Conservation (phyloP, 2,797 vertebrate genomes). For the Leucoraja ocellata region DNA sequence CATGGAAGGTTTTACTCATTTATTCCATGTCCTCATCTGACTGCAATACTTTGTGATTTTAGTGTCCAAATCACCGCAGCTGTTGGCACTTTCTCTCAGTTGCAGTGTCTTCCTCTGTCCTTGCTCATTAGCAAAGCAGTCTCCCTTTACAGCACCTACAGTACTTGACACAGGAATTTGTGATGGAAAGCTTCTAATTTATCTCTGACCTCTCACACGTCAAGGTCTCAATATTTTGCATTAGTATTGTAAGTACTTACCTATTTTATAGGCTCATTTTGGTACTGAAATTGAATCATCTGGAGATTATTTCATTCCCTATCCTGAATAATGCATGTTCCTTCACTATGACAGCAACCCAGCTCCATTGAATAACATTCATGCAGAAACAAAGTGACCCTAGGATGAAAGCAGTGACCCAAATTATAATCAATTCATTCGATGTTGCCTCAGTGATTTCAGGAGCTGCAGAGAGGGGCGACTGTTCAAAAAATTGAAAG, state of each 20-base stretch:
- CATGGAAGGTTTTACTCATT: background rate
- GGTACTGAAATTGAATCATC: constrained; percentile 22
- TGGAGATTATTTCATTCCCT: constrained; percentile 14
- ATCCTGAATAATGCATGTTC: constrained; percentile 31
- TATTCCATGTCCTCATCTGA: background rate
- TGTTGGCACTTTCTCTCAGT: background rate
- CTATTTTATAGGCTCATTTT: constrained; percentile 33
- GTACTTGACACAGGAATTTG: background rate
- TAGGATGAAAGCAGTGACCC: background rate
- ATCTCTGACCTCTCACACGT: background rate
- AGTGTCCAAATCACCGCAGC: background rate
- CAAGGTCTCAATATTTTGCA: constrained; percentile 18
- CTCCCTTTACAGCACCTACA: background rate
- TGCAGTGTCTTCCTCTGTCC: background rate
- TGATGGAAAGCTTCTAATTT: constrained; percentile 32
- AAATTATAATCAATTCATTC: constrained; percentile 27
- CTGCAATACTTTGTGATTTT: background rate
- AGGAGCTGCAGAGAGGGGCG: background rate
- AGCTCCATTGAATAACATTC: constrained; percentile 5
- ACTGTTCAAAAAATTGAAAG: background rate
- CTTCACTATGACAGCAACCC: background rate
- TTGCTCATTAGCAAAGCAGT: background rate
- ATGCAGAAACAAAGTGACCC: background rate
- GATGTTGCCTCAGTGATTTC: background rate
- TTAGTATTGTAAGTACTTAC: constrained; percentile 32